Conservation (phyloP, 2,113 vertebrate genomes). For the Vimba vimba region DNA sequence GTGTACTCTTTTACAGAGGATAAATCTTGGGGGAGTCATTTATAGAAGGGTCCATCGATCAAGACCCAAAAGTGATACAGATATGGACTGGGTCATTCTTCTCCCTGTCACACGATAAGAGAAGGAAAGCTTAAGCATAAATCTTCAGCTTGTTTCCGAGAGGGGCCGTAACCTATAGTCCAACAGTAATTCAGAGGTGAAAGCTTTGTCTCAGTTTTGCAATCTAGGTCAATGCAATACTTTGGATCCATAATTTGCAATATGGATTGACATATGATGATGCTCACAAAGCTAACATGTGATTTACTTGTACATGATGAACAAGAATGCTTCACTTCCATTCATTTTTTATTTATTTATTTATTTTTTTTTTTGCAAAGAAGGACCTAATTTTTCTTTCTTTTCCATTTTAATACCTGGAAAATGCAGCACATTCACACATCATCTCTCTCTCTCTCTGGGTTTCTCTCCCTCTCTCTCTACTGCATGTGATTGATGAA, state of each 20-base stretch:
- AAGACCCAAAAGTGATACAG: conserved; percentile 71
- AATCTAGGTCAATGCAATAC: conserved; percentile 60
- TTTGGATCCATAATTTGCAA: conserved; percentile 62
- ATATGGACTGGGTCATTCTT: conserved; percentile 71
- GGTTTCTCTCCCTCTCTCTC: neutral
- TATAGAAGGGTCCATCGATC: conserved; percentile 71
- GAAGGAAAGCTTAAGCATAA: conserved; percentile 63
- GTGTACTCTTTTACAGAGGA: conserved; percentile 62
- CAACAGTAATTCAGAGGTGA: conserved; percentile 60
- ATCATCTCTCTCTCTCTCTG: neutral
- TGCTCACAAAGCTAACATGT: conserved; percentile 6
- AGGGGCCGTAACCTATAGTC: conserved; percentile 60
- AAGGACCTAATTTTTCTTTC: neutral
- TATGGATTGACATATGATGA: conserved; percentile 51
- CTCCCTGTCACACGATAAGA: conserved; percentile 70
- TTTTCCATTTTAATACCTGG: neutral
- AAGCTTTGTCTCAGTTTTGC: conserved; percentile 56
- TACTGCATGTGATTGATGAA: conserved; percentile 38
- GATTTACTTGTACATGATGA: neutral
- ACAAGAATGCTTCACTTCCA: neutral
- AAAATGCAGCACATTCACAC: neutral
- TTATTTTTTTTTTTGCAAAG: neutral
- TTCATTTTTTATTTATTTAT: too few relatives aligned
- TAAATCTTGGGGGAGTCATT: conserved; percentile 69
- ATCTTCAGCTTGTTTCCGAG: conserved; percentile 67